Evolutionary conservation across 2,888 invertebrate genomes (phyloP).

Genomic region (Cotesia congregata): DNA sequence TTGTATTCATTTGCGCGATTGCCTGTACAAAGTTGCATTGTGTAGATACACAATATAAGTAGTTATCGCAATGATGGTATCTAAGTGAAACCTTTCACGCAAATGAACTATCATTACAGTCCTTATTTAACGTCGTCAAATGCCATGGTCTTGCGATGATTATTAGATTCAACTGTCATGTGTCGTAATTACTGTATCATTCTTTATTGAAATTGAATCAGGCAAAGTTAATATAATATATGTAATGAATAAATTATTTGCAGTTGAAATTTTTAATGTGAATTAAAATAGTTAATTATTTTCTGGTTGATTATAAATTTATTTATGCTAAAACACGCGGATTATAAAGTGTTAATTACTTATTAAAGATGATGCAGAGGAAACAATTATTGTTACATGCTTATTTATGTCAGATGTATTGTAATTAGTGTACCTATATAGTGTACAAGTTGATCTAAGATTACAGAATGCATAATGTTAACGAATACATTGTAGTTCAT

Average conservation of each 20-base stretch:
- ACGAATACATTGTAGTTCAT: too few species aligned
- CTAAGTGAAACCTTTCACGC: conserved; percentile 39
- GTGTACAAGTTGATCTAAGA: too few species aligned
- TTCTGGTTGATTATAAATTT: background rate
- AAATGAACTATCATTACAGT: conserved; percentile 40
- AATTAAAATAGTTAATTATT: background rate
- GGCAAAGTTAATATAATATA: too few species aligned
- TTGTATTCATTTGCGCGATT: too few species aligned
- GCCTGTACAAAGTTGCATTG: background rate
- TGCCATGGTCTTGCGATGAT: conserved; percentile 12
- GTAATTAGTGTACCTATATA: too few species aligned
- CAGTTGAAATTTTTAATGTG: too few species aligned
- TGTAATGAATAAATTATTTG: too few species aligned
- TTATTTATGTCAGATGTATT: too few species aligned
- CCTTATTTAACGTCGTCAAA: conserved; percentile 34
- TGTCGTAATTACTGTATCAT: conserved; percentile 12
- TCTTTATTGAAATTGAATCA: too few species aligned
- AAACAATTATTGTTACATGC: background rate
- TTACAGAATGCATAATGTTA: too few species aligned
- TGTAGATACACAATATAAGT: conserved; percentile 33
- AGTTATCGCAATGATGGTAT: conserved; percentile 38
- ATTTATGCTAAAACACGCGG: background rate
- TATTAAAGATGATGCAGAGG: background rate
- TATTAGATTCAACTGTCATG: background rate
- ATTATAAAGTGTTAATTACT: background rate